Conservation (phyloP, 2,797 vertebrate species). For the Crocidura indochinensis region DNA sequence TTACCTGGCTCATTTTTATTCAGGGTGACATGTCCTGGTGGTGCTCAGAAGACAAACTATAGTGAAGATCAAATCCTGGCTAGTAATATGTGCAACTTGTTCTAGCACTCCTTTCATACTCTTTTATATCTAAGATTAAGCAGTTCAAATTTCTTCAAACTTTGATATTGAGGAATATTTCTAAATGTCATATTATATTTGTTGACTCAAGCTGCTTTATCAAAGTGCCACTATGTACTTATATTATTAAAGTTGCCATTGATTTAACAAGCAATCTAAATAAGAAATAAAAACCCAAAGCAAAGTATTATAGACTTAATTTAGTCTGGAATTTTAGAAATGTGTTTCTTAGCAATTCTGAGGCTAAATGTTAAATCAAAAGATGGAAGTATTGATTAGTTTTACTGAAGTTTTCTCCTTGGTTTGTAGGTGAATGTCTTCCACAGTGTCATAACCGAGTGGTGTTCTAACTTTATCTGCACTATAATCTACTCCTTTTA, state of each 20-base stretch:
- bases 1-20: too few relatives aligned
- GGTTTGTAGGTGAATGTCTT: too few relatives aligned
- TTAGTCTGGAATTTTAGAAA: background rate
- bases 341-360: background rate
- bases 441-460: too few relatives aligned
- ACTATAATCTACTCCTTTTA: background rate
- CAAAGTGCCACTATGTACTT: background rate
- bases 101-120: too few relatives aligned
- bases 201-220: background rate
- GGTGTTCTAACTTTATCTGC: background rate
- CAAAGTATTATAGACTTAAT: too few relatives aligned
- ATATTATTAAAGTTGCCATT: background rate
- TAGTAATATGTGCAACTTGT: too few relatives aligned
- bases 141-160: slow-evolving; percentile 1
- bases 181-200: background rate
- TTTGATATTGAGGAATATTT: slow-evolving; percentile 19
- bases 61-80: too few relatives aligned
- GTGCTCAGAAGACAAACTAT: too few relatives aligned
- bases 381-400: slow-evolving; percentile 5
- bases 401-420: background rate
- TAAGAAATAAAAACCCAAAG: too few relatives aligned
- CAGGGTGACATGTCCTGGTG: too few relatives aligned
- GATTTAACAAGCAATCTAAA: too few relatives aligned
- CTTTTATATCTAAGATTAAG: slow-evolving; percentile 26
- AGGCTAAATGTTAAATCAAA: slow-evolving; percentile 1